A percentile compares a stretch with the other conserved stretches of the same genome.
phyloP scores from a whole-genome alignment of 2,888 invertebrate species.

The Eurytoma adleriae region DNA sequence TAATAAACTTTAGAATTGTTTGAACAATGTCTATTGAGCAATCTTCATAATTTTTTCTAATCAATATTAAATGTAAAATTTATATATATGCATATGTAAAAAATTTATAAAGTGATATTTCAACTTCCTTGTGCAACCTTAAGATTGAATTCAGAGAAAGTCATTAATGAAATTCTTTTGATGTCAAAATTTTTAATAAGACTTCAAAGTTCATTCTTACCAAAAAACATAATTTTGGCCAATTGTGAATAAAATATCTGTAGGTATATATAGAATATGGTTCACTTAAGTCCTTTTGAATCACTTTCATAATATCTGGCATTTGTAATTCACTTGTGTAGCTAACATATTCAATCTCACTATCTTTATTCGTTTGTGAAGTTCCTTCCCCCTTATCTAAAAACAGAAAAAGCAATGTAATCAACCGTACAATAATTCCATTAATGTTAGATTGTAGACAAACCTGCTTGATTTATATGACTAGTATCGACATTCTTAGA shows the following conservation, averaged over 20 bases:
- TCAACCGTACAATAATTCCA: not conserved
- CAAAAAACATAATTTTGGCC: conserved; percentile 99
- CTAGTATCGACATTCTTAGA: conserved; percentile 69
- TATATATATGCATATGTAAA: too few relatives aligned
- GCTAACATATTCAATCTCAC: conserved; percentile 80
- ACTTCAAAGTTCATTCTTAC: conserved; percentile 77
- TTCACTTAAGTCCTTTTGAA: conserved; percentile 99
- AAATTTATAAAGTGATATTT: too few relatives aligned
- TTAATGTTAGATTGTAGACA: not conserved
- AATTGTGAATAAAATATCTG: conserved; percentile 99
- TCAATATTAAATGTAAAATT: too few relatives aligned
- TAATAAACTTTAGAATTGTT: too few relatives aligned
- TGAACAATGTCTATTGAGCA: too few relatives aligned
- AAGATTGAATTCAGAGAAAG: too few relatives aligned
- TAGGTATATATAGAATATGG: conserved; percentile 99
- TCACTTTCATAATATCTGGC: conserved; percentile 99
- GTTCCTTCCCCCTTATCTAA: conserved; percentile 46
- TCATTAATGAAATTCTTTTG: too few relatives aligned
- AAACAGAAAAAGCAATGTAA: conserved; percentile 17
- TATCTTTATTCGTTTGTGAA: conserved; percentile 66
- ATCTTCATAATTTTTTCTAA: too few relatives aligned
- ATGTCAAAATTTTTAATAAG: not conserved
- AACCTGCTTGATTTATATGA: conserved; percentile 71
- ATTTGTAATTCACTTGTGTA: conserved; percentile 98
- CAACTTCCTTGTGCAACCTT: too few relatives aligned